Percentiles rank a stretch among this genome's conserved stretches.
Evolutionary conservation across 2,113 vertebrate genomes (phyloP).

Genomic region (Thunnus maccoyii): DNA sequence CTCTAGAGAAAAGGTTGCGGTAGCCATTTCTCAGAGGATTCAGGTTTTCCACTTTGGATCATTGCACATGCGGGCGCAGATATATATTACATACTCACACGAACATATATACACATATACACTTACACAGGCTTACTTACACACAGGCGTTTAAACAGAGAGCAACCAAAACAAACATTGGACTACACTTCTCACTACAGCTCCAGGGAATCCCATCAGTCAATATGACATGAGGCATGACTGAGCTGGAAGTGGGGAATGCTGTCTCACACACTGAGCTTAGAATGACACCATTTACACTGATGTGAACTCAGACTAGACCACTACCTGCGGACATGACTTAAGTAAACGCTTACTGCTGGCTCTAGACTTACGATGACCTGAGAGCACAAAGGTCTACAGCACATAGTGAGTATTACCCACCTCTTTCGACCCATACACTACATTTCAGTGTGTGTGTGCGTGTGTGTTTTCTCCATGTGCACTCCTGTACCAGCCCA

Average conservation of each 20-base stretch:
- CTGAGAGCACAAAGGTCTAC: constrained; percentile 44
- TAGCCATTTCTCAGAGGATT: constrained; percentile 53
- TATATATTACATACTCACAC: constrained; percentile 42
- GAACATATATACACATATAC: constrained; percentile 22
- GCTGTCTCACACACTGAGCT: constrained; percentile 72
- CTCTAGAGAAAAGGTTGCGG: constrained; percentile 37
- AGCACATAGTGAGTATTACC: constrained; percentile 22
- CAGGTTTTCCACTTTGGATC: constrained; percentile 55
- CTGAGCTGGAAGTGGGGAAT: constrained; percentile 78
- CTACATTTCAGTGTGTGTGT: constrained; percentile 11
- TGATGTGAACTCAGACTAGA: constrained; percentile 67
- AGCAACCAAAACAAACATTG: constrained; percentile 78
- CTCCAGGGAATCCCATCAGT: constrained; percentile 81
- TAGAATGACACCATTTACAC: constrained; percentile 70
- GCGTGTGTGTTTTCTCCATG: constrained; percentile 22
- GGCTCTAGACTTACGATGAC: constrained; percentile 44
- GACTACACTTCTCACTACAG: constrained; percentile 71
- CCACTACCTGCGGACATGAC: constrained; percentile 56
- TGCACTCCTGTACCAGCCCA: constrained; percentile 64
- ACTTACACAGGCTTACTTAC: constrained; percentile 42
- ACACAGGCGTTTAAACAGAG: constrained; percentile 63
- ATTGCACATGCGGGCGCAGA: constrained; percentile 42
- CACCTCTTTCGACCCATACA: constrained; percentile 34
- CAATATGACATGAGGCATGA: constrained; percentile 81
- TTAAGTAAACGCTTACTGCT: constrained; percentile 44